Base-by-base conservation (phyloP, 2,888 invertebrate species). In the Eilema griseolum region DNA sequence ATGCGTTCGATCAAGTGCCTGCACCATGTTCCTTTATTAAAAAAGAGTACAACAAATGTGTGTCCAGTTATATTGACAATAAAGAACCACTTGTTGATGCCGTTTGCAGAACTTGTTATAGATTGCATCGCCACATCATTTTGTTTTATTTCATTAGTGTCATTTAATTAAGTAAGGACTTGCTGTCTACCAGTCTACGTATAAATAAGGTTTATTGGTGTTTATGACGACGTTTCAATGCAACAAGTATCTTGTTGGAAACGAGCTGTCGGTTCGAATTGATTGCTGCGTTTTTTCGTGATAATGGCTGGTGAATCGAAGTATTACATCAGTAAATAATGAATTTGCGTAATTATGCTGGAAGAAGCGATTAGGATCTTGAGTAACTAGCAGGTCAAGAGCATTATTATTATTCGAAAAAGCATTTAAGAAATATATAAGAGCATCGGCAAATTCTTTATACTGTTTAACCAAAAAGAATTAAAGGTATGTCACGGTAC, bases 141-240 rank as follows among this genome's bases (percentile, higher is more conserved):
- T 80, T 76, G 72, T 74, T 76, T 78, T 72, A 70, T 76, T 76
- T 69, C 24, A 69, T 73, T 67, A 76, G 71, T 31, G 31, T 67
- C 70, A 70, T 71, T 79, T 72, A 78, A 76, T 77, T 81, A 76
- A 75, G 57, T 52, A 52, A 52, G 52, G 67, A 33, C n/a, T 67
- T 72, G 65, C 61, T 75, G 69, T 70, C 71, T 72, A 71, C 68
- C 61, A 74, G 69, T 70, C 71, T 72, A 71, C 68, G 70, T 74
- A 41, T 66, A 37, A 71, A 74, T 72, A 61, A 72, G 67, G 28
- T 64, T 64, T 67, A 28, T 63, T 72, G 66, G 71, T 63, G 72
- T 75, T 72, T 79, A 76, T 69, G 65, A 52, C 60, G 66, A 66
- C 63, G 46, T 52, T 74, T 73, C 57, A 59, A 14, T 73, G 68